These are phyloP conservation scores for Dinomys branickii DNA, from an alignment of 2,113 vertebrate genomes.

Conservation along the genomic window DNA sequence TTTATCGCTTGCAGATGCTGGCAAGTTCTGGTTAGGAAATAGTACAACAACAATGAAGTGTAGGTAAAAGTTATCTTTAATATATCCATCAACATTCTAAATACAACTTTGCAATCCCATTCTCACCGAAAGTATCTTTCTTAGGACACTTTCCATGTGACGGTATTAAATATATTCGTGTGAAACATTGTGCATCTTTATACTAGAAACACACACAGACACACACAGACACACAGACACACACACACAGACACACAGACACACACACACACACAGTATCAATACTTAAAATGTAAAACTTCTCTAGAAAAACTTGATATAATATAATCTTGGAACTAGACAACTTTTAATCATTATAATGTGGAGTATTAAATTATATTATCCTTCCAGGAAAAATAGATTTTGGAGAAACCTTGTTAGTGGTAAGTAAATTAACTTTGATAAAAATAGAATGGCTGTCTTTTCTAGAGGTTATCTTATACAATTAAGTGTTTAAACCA, in stretches of 20 bases:
- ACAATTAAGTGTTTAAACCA: background rate
- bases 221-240: background rate
- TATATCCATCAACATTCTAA: background rate
- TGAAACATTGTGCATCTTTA: background rate
- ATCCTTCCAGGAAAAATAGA: conserved; percentile 2
- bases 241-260: background rate
- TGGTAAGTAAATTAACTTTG: conserved; percentile 22
- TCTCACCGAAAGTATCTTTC: background rate
- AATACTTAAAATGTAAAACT: background rate
- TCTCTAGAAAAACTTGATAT: background rate
- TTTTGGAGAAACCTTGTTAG: background rate
- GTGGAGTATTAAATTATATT: conserved; percentile 1
- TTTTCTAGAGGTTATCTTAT: background rate
- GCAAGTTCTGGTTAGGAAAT: background rate
- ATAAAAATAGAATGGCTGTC: background rate
- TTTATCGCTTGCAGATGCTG: background rate
- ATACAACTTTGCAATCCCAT: background rate
- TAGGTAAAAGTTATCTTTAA: background rate
- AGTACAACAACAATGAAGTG: background rate
- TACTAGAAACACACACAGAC: background rate
- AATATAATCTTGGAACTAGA: background rate
- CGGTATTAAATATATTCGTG: background rate
- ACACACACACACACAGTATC: background rate
- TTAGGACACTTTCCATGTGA: background rate
- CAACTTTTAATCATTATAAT: background rate